Evolutionary conservation across 2,797 vertebrate species (phyloP).

Genomic region (Fratercula arctica): DNA sequence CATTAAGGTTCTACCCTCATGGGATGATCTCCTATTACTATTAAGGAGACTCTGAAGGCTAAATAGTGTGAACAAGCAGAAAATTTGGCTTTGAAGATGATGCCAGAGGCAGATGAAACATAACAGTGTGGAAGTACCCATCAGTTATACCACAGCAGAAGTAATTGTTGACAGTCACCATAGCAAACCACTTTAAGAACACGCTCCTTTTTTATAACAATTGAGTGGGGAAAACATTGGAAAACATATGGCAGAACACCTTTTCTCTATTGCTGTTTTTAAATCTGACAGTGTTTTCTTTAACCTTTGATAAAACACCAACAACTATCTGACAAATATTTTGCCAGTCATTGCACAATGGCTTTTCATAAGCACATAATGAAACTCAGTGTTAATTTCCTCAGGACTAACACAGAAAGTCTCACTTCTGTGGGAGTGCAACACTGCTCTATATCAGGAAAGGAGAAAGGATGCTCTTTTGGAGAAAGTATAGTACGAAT

Average conservation of each 20-base stretch:
- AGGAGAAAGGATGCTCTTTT: conserved; percentile 9
- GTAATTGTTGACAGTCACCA: neutral
- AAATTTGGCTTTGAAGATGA: neutral
- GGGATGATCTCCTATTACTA: neutral
- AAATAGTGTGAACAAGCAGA: neutral
- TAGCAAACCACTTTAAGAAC: neutral
- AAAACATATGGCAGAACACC: neutral
- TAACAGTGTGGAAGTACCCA: neutral
- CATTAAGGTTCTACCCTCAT: neutral
- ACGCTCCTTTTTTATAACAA: neutral
- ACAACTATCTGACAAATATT: neutral
- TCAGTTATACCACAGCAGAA: neutral
- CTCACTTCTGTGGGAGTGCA: neutral
- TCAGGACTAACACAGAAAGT: neutral
- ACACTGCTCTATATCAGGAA: neutral
- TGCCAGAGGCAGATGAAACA: neutral
- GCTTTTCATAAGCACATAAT: neutral
- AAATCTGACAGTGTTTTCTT: neutral
- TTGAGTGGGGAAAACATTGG: neutral
- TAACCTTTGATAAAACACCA: neutral
- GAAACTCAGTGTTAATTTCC: neutral
- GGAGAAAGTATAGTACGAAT: neutral
- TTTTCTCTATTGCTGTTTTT: neutral
- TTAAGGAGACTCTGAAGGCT: neutral
- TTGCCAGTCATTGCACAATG: neutral